Conservation (phyloP, 2,888 invertebrate genomes). For the Clivina fossor region DNA sequence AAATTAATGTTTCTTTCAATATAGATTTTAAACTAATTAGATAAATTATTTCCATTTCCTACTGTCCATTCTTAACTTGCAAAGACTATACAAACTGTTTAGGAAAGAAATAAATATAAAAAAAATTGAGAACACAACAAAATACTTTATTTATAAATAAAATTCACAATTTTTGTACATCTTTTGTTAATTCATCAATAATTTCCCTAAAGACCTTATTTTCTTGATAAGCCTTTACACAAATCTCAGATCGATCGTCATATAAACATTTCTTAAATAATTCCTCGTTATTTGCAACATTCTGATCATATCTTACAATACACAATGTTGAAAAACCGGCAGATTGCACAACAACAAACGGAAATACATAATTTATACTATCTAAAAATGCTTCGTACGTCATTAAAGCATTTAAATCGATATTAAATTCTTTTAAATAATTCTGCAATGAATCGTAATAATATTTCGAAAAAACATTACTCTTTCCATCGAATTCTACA, state of each 20-base stretch:
- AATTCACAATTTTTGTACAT: slow-evolving; percentile 11
- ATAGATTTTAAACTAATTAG: no score
- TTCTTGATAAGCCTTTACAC: slow-evolving; percentile 13
- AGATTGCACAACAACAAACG: slow-evolving; percentile 6
- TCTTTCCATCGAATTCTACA: neutral
- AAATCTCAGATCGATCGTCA: slow-evolving; percentile 13
- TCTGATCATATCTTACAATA: neutral
- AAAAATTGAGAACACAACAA: no score
- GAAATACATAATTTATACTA: slow-evolving; percentile 16
- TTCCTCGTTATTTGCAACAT: slow-evolving; percentile 1
- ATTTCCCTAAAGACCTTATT: slow-evolving; percentile 14
- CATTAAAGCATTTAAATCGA: slow-evolving; percentile 24
- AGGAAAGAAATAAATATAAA: no score
- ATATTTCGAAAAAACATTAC: slow-evolving; percentile 35
- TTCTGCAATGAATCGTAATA: slow-evolving; percentile 36
- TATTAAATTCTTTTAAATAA: slow-evolving; percentile 11
- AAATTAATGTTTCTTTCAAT: no score
- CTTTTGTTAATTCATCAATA: slow-evolving; percentile 8
- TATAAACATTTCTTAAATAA: slow-evolving; percentile 9
- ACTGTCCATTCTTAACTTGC: no score
- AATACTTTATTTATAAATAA: neutral
- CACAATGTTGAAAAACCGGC: slow-evolving; percentile 13
- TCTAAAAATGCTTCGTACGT: slow-evolving; percentile 18
- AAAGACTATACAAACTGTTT: no score
- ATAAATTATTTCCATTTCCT: no score